phyloP scores from a whole-genome alignment of 2,888 invertebrate genomes.

The Drosophila niveifrons region DNA sequence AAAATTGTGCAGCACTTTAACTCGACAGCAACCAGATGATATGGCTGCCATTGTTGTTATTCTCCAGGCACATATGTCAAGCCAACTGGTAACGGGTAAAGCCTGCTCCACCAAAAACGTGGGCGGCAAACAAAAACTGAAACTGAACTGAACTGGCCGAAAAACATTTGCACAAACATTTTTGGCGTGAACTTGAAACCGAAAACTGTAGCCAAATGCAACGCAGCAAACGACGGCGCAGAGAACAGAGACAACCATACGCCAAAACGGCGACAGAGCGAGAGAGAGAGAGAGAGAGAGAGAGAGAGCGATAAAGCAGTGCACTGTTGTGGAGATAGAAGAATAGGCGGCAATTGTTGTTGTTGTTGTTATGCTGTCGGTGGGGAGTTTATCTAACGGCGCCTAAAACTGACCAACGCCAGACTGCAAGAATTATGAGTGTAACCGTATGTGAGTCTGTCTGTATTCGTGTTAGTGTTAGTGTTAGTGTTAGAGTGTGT shows the following conservation, averaged over 20 bases:
- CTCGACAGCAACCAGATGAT: conserved; percentile 9
- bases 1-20: conserved; percentile 60
- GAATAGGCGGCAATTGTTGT: conserved; percentile 5
- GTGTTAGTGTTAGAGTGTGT: conserved; percentile 35
- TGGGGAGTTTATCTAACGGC: conserved; percentile 69
- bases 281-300: conserved; percentile 6
- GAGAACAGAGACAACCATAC: conserved; percentile 25
- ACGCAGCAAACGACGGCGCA: conserved; percentile 14
- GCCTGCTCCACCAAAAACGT: conserved; percentile 15
- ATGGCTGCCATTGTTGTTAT: background rate
- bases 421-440: conserved; percentile 76
- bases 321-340: conserved; percentile 13
- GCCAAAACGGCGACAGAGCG: background rate
- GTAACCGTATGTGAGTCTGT: conserved; percentile 29
- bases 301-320: conserved; percentile 19
- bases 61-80: conserved; percentile 43
- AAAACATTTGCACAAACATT: conserved; percentile 56
- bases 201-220: conserved; percentile 60
- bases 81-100: conserved; percentile 30
- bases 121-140: conserved; percentile 17
- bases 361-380: conserved; percentile 25
- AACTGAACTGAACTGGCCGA: conserved; percentile 2
- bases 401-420: conserved; percentile 75
- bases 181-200: conserved; percentile 77
- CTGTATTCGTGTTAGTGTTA: conserved; percentile 12